Base-by-base conservation (phyloP, 2,797 vertebrate genomes). In the Denticeps clupeoides region DNA sequence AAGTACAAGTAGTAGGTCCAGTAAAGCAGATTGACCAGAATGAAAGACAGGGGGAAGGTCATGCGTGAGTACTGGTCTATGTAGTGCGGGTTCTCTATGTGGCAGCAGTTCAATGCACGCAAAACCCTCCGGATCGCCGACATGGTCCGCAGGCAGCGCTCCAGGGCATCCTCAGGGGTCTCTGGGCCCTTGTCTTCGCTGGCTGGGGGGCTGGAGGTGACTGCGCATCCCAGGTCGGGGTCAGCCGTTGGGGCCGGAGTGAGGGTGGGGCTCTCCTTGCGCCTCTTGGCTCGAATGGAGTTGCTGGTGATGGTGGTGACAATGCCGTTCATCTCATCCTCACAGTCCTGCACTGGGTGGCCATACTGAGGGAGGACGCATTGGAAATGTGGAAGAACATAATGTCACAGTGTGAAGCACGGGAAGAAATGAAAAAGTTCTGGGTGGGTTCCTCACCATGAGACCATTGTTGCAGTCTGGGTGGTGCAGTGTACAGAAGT, bases 1-100 rank as follows among this genome's bases (percentile, higher is more conserved):
- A 93, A 90, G 77, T 88, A 93, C 65, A 93, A 75, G 65, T 93
- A 93, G 73, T 90, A 93, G 31, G 82, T 88, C 89, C 89, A 92
- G 65, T 93, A 92, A 67, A 91, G 77, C 32, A 92, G 74, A 72
- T 93, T 93, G 51, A 93, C 87, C 23, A 89, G 68, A 57, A 93
- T 81, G 51, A 93, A 93, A 4, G 88, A 90, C 35, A 93, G 71
- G 0, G 89, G 90, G 64, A 93, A 93, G 57, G 84, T 82, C 69
- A 89, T 74, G 48, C 89, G 82, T 45, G 90, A 90, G 9, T 93
- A 90, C 76, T 90, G 90, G 74, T 92, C 90, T 80, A 93, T 93
- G 77, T 91, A 85, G 63, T 93, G 87, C n/a, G 90, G 90, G 69
- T 92, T 93, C 73, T 90, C 78, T 58, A 93, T 74, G 13, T 63